Evolutionary conservation across 2,888 invertebrate species (phyloP).

Genomic region (Mythimna impura): DNA sequence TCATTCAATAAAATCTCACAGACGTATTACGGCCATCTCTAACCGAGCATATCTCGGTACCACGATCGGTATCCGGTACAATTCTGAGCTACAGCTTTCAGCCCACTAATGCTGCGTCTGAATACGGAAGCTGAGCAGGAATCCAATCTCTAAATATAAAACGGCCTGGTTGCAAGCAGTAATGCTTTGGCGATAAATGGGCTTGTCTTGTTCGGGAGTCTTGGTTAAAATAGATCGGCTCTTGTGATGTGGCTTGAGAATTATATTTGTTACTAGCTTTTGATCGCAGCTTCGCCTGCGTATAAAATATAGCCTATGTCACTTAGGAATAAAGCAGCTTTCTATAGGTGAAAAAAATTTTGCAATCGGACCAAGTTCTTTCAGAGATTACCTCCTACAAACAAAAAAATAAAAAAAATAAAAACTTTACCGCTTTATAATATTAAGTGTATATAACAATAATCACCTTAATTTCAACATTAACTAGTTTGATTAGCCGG

Average conservation of each 20-base stretch:
- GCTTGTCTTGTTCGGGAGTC: constrained; percentile 52
- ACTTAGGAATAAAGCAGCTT: no score
- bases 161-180: constrained; percentile 58
- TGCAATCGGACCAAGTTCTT: no score
- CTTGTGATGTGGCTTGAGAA: constrained; percentile 23
- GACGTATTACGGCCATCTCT: constrained; percentile 47
- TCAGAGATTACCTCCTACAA: no score
- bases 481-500: background rate
- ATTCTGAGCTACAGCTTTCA: constrained; percentile 66
- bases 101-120: constrained; percentile 58
- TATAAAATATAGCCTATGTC: no score
- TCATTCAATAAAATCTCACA: constrained; percentile 38
- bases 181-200: constrained; percentile 57
- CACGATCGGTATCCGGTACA: constrained; percentile 73
- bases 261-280: background rate
- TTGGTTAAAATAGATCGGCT: constrained; percentile 52
- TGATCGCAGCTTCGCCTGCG: no score
- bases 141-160: constrained; percentile 67
- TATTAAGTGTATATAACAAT: no score
- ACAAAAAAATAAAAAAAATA: no score
- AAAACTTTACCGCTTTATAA: no score
- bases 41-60: constrained; percentile 56
- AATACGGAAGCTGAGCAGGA: constrained; percentile 65
- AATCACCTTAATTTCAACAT: background rate
- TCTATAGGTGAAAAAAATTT: no score